These are phyloP conservation scores for Drosophila gunungcola DNA, from an alignment of 1,140 invertebrate species.

Conservation along the genomic window DNA sequence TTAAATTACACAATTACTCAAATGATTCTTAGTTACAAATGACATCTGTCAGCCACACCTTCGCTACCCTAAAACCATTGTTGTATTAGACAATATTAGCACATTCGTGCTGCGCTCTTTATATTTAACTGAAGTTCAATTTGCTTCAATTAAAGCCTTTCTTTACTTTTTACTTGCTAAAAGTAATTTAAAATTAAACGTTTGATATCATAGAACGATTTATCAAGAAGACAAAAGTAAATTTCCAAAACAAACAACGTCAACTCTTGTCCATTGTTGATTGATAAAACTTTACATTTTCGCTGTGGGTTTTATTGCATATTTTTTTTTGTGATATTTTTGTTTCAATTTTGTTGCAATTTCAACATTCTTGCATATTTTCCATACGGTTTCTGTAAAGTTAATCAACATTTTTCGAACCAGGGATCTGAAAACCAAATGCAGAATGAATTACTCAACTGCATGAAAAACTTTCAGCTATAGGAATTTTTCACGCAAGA, in stretches of 20 bases:
- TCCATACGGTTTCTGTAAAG: not conserved
- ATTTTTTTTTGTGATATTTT: not conserved
- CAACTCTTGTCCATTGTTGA: not conserved
- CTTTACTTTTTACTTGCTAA: not conserved
- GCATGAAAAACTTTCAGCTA: conserved; percentile 3
- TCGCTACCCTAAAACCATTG: not conserved
- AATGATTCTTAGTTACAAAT: not conserved
- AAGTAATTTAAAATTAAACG: no score
- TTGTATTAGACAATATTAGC: no score
- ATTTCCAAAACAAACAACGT: no score
- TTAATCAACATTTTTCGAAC: conserved; percentile 11
- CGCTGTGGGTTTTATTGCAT: no score
- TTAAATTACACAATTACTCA: conserved; percentile 14
- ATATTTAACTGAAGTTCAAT: not conserved
- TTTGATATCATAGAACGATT: no score
- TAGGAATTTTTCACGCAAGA: conserved; percentile 12
- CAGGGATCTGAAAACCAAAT: conserved; percentile 15
- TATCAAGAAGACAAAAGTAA: no score
- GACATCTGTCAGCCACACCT: not conserved
- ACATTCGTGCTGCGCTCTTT: no score
- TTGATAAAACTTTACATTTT: not conserved
- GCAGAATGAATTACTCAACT: conserved; percentile 7
- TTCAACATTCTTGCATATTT: conserved; percentile 1
- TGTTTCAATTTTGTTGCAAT: not conserved
- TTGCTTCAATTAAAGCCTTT: not conserved